These are phyloP conservation scores for Agraylea sexmaculata DNA, from an alignment of 1,140 invertebrate species.

Conservation along the genomic window DNA sequence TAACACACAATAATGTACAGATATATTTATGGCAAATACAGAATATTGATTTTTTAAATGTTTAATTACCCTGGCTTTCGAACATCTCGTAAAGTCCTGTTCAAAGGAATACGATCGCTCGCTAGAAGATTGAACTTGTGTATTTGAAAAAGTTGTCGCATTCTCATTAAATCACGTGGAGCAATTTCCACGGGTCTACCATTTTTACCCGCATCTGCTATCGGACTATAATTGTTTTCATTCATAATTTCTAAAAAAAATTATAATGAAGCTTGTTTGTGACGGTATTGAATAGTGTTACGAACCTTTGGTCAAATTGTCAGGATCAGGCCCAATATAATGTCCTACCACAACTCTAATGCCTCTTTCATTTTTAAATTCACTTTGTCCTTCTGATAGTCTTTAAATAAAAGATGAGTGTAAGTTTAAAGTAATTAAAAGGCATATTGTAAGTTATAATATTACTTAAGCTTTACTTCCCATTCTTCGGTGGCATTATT, in stretches of 20 bases:
- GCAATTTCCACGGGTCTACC: conserved; percentile 71
- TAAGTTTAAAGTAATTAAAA: no score
- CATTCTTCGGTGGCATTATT: no score
- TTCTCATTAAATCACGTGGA: conserved; percentile 58
- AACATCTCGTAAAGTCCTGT: conserved; percentile 82
- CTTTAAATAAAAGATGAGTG: conserved; percentile 28
- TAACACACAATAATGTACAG: background rate
- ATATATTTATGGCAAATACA: background rate
- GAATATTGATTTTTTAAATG: conserved; percentile 1
- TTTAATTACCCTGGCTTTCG: conserved; percentile 48
- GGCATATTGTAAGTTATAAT: no score
- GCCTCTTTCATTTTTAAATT: conserved; percentile 61
- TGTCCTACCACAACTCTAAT: conserved; percentile 72
- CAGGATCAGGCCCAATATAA: conserved; percentile 60
- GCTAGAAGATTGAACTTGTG: conserved; percentile 87
- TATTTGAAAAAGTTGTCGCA: conserved; percentile 71
- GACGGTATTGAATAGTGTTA: conserved; percentile 11
- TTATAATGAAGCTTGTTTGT: no score
- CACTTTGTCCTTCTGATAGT: conserved; percentile 41
- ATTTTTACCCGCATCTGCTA: conserved; percentile 60
- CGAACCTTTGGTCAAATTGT: conserved; percentile 63
- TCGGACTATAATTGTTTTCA: conserved; percentile 67
- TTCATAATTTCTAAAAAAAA: conserved; percentile 62
- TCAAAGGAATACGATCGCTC: conserved; percentile 84
- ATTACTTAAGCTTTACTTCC: no score